phyloP scores from a whole-genome alignment of 2,113 vertebrate species.

The Spilogale gracilis region DNA sequence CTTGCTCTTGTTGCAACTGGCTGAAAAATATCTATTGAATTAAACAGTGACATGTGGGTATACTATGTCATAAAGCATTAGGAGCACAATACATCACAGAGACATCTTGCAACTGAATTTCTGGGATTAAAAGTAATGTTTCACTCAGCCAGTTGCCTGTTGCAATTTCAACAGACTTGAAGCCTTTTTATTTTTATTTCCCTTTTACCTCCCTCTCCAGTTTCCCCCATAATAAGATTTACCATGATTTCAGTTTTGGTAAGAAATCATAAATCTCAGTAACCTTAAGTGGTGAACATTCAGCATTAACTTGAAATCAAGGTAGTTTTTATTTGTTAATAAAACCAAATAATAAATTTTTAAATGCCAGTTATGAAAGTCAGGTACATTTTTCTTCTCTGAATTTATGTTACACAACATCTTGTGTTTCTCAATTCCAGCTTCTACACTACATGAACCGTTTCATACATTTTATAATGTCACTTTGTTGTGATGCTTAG shows the following conservation, averaged over 20 bases:
- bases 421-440: background rate
- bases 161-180: constrained; percentile 35
- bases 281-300: background rate
- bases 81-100: constrained; percentile 7
- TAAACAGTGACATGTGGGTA: constrained; percentile 4
- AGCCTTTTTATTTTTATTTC: constrained; percentile 40
- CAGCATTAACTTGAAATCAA: background rate
- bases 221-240: background rate
- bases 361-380: background rate
- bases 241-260: constrained; percentile 39
- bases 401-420: background rate
- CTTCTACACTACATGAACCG: background rate
- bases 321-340: background rate
- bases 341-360: background rate
- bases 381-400: background rate
- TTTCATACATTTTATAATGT: background rate
- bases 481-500: background rate
- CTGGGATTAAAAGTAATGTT: constrained; percentile 58
- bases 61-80: constrained; percentile 39
- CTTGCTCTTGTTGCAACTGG: constrained; percentile 65
- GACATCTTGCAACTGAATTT: background rate
- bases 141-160: constrained; percentile 32
- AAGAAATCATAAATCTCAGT: background rate
- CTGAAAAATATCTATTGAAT: constrained; percentile 59
- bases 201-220: constrained; percentile 11